Evolutionary conservation across 2,888 invertebrate genomes (phyloP).

Genomic region (Myopa testacea): DNA sequence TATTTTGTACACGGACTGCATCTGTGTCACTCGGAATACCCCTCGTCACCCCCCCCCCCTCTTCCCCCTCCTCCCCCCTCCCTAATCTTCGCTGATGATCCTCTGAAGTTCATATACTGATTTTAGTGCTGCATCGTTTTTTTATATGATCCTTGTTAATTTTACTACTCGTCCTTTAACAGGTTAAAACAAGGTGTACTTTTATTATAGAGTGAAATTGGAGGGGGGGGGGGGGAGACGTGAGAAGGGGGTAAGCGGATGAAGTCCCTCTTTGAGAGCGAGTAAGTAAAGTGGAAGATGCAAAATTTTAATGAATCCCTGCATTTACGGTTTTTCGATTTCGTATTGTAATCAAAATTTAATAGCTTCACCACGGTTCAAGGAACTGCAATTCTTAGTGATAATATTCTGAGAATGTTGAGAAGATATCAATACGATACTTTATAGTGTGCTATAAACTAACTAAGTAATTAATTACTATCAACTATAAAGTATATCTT

Average conservation of each 20-base stretch:
- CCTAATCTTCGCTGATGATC: background rate
- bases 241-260: background rate
- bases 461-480: too few species aligned
- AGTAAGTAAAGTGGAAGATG: background rate
- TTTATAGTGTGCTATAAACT: too few species aligned
- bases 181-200: background rate
- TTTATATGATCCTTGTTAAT: slow-evolving; percentile 38
- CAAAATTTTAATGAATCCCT: background rate
- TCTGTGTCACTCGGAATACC: background rate
- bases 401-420: too few species aligned
- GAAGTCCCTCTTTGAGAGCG: too few species aligned
- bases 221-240: background rate
- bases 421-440: too few species aligned
- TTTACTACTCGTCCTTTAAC: background rate
- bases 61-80: background rate
- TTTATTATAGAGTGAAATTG: too few species aligned
- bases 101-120: slow-evolving; percentile 17
- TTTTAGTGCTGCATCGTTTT: slow-evolving; percentile 17
- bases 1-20: background rate
- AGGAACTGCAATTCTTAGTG: too few species aligned
- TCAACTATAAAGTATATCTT: too few species aligned
- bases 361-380: too few species aligned
- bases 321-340: background rate
- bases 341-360: too few species aligned
- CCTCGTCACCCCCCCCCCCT: background rate